Evolutionary conservation across 2,797 vertebrate genomes (phyloP), one percentile per base, ranked within the genome.

Genomic region (Neostethus bicornis): DNA sequence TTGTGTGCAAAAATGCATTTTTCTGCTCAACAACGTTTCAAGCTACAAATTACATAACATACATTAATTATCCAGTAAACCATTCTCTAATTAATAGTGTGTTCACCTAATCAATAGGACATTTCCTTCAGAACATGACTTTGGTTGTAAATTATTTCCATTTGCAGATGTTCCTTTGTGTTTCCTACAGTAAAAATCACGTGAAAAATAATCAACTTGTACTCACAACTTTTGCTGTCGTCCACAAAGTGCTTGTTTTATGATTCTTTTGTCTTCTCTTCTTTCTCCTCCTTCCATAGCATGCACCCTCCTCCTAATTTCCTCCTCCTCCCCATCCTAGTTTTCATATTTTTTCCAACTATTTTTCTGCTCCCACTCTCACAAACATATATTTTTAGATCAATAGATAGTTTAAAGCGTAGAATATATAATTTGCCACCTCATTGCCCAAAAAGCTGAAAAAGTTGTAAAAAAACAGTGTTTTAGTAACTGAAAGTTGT

Each of bases 141-240:
- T 14, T 68, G 48, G 37, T 35, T 61, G 41, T 61, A 42, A 62
- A 2, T 51, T 61, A 58, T 26, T 24, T 69, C 13, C 41, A 13
- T 62, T 42, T 58, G 45, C 23, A 25, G 16, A 61, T 67, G 57
- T 49, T 58, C 32, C 29, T 49, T 28, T 43, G 44, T 25, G 26
- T 53, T 51, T 52, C 32, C 59, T 66, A 37, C 38, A 56, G 7
- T 42, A 32, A 57, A 73, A 80, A 63, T 43, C 16, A 42, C 38
- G 16, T 49, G 56, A 48, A 75, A 81, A 83, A 75, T 51, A 85
- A 83, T 68, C 20, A 68, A 66, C 63, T 66, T 3, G 53, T 90
- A 90, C 89, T 91, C 75, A 90, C 92, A 86, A 84, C 56, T 81
- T 87, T 79, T 87, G 75, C 75, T 76, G 84, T 88, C 80, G 78